Percentiles rank a stretch among this genome's conserved stretches.
phyloP scores from a whole-genome alignment of 2,797 vertebrate genomes.

The Hozukius guyotensis region DNA sequence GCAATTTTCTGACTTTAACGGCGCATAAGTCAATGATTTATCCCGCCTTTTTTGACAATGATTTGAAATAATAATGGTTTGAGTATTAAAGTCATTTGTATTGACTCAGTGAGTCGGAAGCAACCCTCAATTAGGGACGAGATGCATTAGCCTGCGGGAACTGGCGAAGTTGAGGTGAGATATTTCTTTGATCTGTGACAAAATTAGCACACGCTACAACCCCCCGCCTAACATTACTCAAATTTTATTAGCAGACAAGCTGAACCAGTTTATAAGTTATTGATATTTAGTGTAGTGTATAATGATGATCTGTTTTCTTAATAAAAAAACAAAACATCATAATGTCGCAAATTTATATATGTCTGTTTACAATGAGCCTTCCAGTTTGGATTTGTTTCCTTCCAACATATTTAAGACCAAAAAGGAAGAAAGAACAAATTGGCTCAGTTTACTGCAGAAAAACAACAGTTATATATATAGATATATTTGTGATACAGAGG shows the following conservation, averaged over 20 bases:
- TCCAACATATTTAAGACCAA: constrained; percentile 16
- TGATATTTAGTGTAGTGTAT: constrained; percentile 60
- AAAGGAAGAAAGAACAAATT: constrained; percentile 30
- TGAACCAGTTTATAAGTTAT: constrained; percentile 69
- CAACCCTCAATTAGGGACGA: constrained; percentile 72
- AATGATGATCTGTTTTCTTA: constrained; percentile 70
- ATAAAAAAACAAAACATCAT: constrained; percentile 68
- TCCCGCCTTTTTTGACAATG: constrained; percentile 74
- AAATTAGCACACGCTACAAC: constrained; percentile 62
- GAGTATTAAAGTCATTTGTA: constrained; percentile 83
- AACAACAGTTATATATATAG: constrained; percentile 40
- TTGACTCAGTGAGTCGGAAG: constrained; percentile 71
- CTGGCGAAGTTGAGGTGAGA: constrained; percentile 57
- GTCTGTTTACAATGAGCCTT: constrained; percentile 51
- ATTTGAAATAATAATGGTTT: constrained; percentile 76
- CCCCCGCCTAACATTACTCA: constrained; percentile 56
- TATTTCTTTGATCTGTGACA: constrained; percentile 67
- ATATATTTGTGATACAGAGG: constrained; percentile 32
- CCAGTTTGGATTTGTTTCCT: constrained; percentile 33
- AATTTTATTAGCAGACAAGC: constrained; percentile 65
- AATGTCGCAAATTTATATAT: constrained; percentile 68
- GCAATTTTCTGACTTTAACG: constrained; percentile 78
- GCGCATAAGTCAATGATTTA: constrained; percentile 77
- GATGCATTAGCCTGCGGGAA: constrained; percentile 66
- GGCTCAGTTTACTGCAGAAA: constrained; percentile 37